Conservation (phyloP, 2,113 vertebrate species). For the Scartelaos histophorus region DNA sequence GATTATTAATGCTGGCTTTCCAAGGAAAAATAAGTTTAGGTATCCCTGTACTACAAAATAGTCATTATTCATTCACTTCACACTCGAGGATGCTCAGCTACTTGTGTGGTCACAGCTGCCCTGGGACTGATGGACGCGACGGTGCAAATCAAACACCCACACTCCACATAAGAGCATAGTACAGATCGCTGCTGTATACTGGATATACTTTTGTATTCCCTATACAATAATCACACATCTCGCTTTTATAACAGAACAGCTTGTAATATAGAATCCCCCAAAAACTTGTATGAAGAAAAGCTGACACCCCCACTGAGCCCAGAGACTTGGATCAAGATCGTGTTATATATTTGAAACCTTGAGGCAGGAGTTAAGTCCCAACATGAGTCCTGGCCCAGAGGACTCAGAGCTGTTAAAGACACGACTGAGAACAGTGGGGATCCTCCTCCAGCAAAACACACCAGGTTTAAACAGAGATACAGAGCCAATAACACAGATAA, state of each 20-base stretch:
- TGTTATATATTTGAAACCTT: conserved; percentile 8
- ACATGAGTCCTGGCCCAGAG: conserved; percentile 11
- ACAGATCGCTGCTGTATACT: too few species aligned
- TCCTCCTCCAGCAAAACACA: conserved; percentile 20
- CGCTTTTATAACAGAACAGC: neutral
- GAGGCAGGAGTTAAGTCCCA: conserved; percentile 9
- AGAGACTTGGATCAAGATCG: conserved; percentile 15
- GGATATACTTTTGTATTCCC: neutral
- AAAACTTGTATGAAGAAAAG: neutral
- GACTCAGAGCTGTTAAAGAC: conserved; percentile 42
- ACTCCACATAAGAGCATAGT: too few species aligned
- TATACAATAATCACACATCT: neutral
- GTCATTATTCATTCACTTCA: too few species aligned
- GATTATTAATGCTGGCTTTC: too few species aligned
- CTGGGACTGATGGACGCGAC: too few species aligned
- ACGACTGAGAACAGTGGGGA: conserved; percentile 33
- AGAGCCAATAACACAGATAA: neutral
- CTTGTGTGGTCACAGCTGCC: too few species aligned
- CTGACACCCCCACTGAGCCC: neutral
- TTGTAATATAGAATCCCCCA: neutral
- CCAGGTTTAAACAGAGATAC: neutral
- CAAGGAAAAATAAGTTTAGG: too few species aligned
- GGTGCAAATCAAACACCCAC: too few species aligned
- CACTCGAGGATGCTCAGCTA: too few species aligned
- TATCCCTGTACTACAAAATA: too few species aligned